Conservation (phyloP, 2,797 vertebrate genomes). For the Lagocephalus sceleratus region DNA sequence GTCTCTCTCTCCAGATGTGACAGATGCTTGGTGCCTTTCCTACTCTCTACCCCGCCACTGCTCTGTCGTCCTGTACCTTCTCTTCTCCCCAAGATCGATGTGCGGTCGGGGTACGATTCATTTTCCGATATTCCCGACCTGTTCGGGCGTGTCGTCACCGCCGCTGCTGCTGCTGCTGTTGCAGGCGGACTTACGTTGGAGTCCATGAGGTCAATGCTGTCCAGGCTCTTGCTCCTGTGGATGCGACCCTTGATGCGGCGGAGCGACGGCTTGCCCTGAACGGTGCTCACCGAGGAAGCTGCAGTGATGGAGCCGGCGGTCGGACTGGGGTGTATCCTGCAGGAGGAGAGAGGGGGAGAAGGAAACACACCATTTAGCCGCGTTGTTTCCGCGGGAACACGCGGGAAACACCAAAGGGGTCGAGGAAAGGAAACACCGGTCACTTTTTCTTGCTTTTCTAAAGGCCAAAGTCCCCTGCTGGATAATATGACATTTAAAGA, state of each 20-base stretch:
- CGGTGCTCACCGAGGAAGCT: constrained; percentile 81
- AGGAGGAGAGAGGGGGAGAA: constrained; percentile 34
- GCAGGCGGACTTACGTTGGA: constrained; percentile 89
- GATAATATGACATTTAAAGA: constrained; percentile 60
- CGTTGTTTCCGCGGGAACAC: not conserved
- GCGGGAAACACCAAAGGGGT: constrained; percentile 22
- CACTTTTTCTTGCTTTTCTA: constrained; percentile 32
- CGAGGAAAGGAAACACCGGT: constrained; percentile 20
- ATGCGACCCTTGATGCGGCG: constrained; percentile 95
- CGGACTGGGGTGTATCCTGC: constrained; percentile 89
- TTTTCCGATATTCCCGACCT: no score
- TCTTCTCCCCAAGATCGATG: no score
- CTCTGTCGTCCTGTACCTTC: no score
- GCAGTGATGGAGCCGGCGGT: constrained; percentile 84
- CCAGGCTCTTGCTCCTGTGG: constrained; percentile 94
- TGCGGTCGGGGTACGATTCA: no score
- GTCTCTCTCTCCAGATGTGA: no score
- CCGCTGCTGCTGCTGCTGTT: no score
- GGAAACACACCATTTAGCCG: constrained; percentile 33
- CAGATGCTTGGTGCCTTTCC: no score
- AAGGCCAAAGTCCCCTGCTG: constrained; percentile 53
- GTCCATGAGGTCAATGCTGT: constrained; percentile 92
- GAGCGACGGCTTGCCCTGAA: constrained; percentile 93
- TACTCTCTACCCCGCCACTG: no score
- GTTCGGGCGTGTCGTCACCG: no score